These are phyloP conservation scores for Pasiphila rectangulata DNA, from an alignment of 2,888 invertebrate genomes.

Conservation along the genomic window DNA sequence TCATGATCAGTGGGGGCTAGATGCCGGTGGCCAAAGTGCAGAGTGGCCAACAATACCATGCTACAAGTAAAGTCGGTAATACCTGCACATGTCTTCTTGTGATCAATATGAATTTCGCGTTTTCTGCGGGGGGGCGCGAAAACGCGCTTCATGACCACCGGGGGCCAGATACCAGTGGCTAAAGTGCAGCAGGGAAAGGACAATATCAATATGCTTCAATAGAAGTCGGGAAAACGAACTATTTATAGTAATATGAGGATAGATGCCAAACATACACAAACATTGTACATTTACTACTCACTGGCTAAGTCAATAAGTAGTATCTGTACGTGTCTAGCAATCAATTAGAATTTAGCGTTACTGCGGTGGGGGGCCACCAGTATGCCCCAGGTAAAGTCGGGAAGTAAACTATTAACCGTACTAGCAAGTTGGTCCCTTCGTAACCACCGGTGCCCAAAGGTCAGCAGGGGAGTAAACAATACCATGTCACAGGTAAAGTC, in stretches of 20 bases:
- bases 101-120: slow-evolving; percentile 90
- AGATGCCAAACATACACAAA: no score
- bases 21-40: slow-evolving; percentile 85
- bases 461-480: slow-evolving; percentile 83
- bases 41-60: slow-evolving; percentile 78
- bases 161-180: slow-evolving; percentile 80
- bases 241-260: slow-evolving; percentile 46
- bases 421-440: slow-evolving; percentile 54
- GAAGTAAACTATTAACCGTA: neutral
- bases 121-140: slow-evolving; percentile 80
- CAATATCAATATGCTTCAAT: slow-evolving; percentile 80
- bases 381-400: slow-evolving; percentile 76
- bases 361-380: slow-evolving; percentile 83
- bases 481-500: slow-evolving; percentile 76
- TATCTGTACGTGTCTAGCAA: no score
- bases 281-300: no score
- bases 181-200: slow-evolving; percentile 87
- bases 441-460: slow-evolving; percentile 84
- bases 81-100: no score
- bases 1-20: slow-evolving; percentile 71
- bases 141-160: slow-evolving; percentile 68
- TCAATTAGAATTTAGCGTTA: no score
- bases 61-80: slow-evolving; percentile 74
- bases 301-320: no score
- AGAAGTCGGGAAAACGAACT: slow-evolving; percentile 29